Evolutionary conservation across 2,113 vertebrate species (phyloP).

Genomic region (cattle (Bos taurus)): DNA sequence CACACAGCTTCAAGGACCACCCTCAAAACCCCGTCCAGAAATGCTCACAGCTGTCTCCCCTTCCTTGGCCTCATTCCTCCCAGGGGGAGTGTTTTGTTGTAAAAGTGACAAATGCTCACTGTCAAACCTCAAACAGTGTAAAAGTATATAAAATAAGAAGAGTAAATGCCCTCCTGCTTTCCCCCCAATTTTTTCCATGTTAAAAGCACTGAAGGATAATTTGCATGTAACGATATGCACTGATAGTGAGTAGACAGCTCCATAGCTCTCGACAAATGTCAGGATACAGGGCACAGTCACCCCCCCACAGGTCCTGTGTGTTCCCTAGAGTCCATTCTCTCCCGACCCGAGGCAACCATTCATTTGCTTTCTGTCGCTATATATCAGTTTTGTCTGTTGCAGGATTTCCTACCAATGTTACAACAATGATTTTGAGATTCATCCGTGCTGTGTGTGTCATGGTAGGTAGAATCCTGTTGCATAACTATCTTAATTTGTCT

Average conservation of each 20-base stretch:
- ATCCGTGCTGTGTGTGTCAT: neutral
- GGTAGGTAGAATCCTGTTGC: neutral
- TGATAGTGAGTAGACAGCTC: neutral
- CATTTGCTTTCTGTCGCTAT: neutral
- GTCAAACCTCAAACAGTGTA: neutral
- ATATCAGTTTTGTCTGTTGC: neutral
- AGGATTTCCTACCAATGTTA: neutral
- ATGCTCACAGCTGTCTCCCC: no score
- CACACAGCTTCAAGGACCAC: rapidly evolving
- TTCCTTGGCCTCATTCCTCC: neutral
- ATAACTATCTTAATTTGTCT: neutral
- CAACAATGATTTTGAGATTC: neutral
- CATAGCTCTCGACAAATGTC: neutral
- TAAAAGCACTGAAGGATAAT: neutral
- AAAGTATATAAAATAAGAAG: neutral
- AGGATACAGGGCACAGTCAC: neutral
- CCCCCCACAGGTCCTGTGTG: neutral
- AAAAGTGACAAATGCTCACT: neutral
- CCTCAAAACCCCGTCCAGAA: rapidly evolving
- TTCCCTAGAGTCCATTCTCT: neutral
- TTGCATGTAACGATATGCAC: neutral
- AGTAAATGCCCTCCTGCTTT: neutral
- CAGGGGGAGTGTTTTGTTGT: neutral
- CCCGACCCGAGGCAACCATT: neutral
- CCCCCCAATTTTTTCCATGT: neutral